phyloP scores from a whole-genome alignment of 2,113 vertebrate genomes.

The Gobio gobio region DNA sequence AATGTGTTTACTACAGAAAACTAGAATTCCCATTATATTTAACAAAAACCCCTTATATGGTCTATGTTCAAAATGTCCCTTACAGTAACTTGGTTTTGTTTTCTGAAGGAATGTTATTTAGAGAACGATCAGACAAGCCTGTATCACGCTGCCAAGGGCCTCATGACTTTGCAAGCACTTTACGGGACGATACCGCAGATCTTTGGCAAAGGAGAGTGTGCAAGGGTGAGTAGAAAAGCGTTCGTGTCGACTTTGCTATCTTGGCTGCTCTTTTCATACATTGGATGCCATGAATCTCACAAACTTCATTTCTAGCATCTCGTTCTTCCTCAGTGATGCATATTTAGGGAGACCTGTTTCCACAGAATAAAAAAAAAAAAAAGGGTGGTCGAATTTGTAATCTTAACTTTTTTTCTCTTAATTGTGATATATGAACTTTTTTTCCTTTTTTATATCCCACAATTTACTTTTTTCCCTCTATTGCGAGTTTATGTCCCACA shows the following conservation, averaged over 20 bases:
- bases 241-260: background rate
- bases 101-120: conserved; percentile 91
- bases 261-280: background rate
- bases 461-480: no score
- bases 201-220: conserved; percentile 95
- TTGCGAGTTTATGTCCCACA: no score
- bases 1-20: no score
- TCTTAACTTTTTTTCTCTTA: no score
- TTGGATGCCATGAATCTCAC: background rate
- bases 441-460: no score
- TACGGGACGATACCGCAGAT: conserved; percentile 98
- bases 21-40: no score
- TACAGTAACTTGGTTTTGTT: background rate
- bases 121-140: conserved; percentile 97
- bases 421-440: no score
- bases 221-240: conserved; percentile 80
- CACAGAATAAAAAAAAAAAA: no score
- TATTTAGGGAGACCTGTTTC: no score
- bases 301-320: background rate
- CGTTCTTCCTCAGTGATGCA: background rate
- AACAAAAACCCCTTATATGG: no score
- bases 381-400: no score
- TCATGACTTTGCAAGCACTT: conserved; percentile 94
- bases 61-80: no score
- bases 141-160: conserved; percentile 94